Percentiles rank a stretch among this genome's conserved stretches.
These are phyloP conservation scores for Rhincodon typus DNA, from an alignment of 2,797 vertebrate genomes.

Conservation along the genomic window DNA sequence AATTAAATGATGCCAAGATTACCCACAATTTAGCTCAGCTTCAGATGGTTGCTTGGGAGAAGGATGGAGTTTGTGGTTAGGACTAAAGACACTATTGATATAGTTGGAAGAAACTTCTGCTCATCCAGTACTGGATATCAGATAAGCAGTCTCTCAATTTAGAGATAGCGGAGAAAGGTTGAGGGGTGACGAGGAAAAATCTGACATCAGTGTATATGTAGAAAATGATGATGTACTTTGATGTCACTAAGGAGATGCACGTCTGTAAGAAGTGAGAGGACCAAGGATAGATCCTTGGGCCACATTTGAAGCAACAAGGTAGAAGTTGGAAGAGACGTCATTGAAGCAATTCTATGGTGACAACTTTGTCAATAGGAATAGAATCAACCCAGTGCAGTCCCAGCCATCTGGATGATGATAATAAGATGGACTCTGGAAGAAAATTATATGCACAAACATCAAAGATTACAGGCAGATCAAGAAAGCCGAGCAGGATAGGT, in stretches of 20 bases:
- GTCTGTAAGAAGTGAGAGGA: not conserved
- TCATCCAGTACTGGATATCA: not conserved
- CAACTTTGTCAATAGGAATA: not conserved
- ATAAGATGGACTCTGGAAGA: not conserved
- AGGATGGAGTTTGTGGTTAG: not conserved
- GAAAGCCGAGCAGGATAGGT: too few species aligned
- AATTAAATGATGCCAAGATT: not conserved
- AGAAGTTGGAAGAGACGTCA: not conserved
- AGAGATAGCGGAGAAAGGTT: not conserved
- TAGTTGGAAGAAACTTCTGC: not conserved
- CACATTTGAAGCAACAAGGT: not conserved
- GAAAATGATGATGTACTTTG: not conserved
- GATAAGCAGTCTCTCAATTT: not conserved
- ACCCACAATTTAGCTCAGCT: not conserved
- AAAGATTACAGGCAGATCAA: not conserved
- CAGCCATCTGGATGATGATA: not conserved
- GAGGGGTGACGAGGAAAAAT: not conserved
- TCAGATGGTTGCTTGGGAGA: too few species aligned
- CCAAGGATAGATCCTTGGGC: not conserved
- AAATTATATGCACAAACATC: not conserved
- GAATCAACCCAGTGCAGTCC: too few species aligned
- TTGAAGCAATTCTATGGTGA: not conserved
- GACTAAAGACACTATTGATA: not conserved
- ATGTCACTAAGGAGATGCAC: not conserved
- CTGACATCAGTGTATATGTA: not conserved